phyloP scores from a whole-genome alignment of 2,888 invertebrate genomes.

The Euclidia mi region DNA sequence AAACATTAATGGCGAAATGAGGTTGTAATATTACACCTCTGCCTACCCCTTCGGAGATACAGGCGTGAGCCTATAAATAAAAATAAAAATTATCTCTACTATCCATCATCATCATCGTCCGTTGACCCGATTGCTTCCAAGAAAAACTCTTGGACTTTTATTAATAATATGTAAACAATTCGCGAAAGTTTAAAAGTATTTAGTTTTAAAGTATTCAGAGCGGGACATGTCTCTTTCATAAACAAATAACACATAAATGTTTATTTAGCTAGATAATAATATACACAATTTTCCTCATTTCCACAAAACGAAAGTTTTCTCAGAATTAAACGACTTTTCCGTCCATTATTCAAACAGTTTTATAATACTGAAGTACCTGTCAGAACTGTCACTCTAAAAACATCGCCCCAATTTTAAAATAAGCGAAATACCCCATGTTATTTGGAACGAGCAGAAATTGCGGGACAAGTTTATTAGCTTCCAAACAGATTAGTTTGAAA shows the following conservation, averaged over 20 bases:
- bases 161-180: too few species aligned
- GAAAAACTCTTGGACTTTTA: too few species aligned
- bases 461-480: conserved; percentile 26
- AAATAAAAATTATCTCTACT: too few species aligned
- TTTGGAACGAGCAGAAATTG: conserved; percentile 52
- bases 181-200: too few species aligned
- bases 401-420: conserved; percentile 43
- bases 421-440: conserved; percentile 53
- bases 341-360: conserved; percentile 49
- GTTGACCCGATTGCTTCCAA: too few species aligned
- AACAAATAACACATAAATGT: conserved; percentile 18
- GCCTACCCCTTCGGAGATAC: too few species aligned
- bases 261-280: neutral
- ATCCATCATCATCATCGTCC: too few species aligned
- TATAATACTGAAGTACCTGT: conserved; percentile 50
- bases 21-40: too few species aligned
- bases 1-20: too few species aligned
- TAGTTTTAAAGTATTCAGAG: too few species aligned
- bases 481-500: neutral
- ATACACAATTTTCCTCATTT: conserved; percentile 26
- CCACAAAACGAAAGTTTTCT: conserved; percentile 29
- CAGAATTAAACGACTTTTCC: conserved; percentile 47
- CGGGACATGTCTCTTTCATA: too few species aligned
- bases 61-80: too few species aligned
- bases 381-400: conserved; percentile 57